Evolutionary conservation across 2,797 vertebrate genomes (phyloP), one percentile per base, ranked within the genome.

Genomic region (Enteromius argenteus): DNA sequence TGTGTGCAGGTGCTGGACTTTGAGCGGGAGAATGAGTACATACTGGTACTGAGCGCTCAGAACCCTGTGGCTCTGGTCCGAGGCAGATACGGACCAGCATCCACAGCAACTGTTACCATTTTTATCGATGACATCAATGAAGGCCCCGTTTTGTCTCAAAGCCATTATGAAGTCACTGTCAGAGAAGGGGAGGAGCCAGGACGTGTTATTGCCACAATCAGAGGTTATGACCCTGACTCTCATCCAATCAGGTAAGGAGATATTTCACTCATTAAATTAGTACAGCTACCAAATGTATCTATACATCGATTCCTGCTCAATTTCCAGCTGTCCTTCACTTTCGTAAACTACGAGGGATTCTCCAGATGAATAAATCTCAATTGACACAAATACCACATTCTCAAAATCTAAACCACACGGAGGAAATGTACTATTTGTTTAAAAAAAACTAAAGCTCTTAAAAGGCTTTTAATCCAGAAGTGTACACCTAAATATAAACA

Each of bases 101-200:
- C 96, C 90, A 96, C 96, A 0, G 94, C 95, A 60, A 96, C 96
- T 0, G 94, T 97, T 80, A 95, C 94, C 6, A 94, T 97, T 87
- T 92, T 94, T 46, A 94, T 97, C 2, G 93, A 95, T 3, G 94
- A 95, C 37, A 92, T 96, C 58, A 94, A 95, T 0, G 95, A 95
- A 80, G 92, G 94, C 32, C 96, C 95, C 0, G 90, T 94, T 83
- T 89, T 97, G 81, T 94, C 94, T 82, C 94, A 95, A 83, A 93
- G 94, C 51, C 93, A 94, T 86, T 97, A 97, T 13, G 94, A 96
- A 86, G 93, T 96, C 89, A 96, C 92, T 0, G 91, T 97, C 79
- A 93, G 94, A 44, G 93, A 96, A 82, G 95, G 94, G 2, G 90
- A 93, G 53, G 96, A 95, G 84, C 92, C 95, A 0, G 96, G 96